Evolutionary conservation across 2,888 invertebrate species (phyloP).

Genomic region (Dasypogon diadema): DNA sequence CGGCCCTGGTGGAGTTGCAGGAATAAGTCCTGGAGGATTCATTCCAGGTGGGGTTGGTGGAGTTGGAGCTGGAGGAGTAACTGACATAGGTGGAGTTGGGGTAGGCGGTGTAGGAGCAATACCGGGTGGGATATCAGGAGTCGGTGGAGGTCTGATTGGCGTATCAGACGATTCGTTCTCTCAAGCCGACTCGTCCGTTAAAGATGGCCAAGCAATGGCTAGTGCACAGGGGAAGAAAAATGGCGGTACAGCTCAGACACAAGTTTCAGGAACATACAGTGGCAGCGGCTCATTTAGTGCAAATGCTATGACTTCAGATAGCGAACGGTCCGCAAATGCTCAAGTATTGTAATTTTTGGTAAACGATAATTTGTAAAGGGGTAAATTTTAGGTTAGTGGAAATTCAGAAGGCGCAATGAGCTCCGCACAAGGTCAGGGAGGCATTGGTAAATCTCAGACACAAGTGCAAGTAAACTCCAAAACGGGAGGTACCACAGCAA

Average conservation of each 20-base stretch:
- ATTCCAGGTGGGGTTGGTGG: slow-evolving; percentile 5
- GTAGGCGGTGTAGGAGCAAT: neutral
- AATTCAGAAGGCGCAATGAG: slow-evolving; percentile 81
- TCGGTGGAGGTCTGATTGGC: slow-evolving; percentile 31
- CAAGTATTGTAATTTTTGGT: slow-evolving; percentile 63
- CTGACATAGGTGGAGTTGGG: neutral
- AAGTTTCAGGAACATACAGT: slow-evolving; percentile 84
- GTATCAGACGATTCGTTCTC: slow-evolving; percentile 78
- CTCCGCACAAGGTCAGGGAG: slow-evolving; percentile 80
- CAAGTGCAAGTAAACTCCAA: slow-evolving; percentile 82
- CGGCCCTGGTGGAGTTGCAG: neutral
- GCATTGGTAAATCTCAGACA: slow-evolving; percentile 81
- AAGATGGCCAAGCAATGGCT: slow-evolving; percentile 80
- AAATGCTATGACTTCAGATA: slow-evolving; percentile 83
- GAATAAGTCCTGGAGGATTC: neutral
- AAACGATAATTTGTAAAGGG: neutral
- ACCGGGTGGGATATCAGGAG: neutral
- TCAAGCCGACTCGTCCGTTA: slow-evolving; percentile 73
- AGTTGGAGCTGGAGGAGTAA: neutral
- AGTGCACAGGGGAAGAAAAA: slow-evolving; percentile 81
- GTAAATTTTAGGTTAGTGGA: slow-evolving; percentile 72
- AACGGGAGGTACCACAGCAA: slow-evolving; percentile 81
- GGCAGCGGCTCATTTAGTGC: slow-evolving; percentile 85
- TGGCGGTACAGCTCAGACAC: slow-evolving; percentile 83
- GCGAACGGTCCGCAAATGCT: slow-evolving; percentile 77